Evolutionary conservation across 2,888 invertebrate species (phyloP), one percentile per base, ranked within the genome.

Genomic region (Folsomia manolachei): DNA sequence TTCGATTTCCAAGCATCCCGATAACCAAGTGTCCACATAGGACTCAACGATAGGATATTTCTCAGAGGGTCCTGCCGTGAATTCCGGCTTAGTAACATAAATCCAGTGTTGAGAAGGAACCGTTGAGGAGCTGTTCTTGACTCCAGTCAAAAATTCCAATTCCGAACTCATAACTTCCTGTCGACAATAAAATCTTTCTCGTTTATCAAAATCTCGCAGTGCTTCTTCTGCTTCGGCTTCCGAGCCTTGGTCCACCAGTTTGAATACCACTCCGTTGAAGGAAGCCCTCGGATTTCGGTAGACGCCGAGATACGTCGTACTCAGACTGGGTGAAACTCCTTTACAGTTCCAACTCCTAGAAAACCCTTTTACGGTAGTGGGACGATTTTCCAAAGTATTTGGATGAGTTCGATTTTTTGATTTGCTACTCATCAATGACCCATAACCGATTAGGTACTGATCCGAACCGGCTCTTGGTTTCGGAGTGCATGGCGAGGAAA

Each of bases 381-480:
- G 78, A 14, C 75, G 27, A 39, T 56, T 76, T 67, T 74, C 73
- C 9, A 72, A 70, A 11, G 78, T 74, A 18, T 72, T 73, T 21
- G 74, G 69, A 67, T 72, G 61, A 7, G 75, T 74, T 61, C 70
- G 52, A 24, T 71, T 67, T 65, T 78, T 78, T 11, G 76, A 74
- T 26, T 64, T 73, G 1, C 26, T 62, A 53, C 75, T 64, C 72
- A 78, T 78, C n/a, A 78, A 65, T 21, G 74, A 74, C 0, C 78
- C 78, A 61, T 78, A 78, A 9, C 78, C 78, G 18, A 76, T 69
- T 1, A 78, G 61, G 62, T 71, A 75, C 53, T 78, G 77, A 14
- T 39, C 39, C 18, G 52, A 21, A 2, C 69, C 72, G 18, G 23
- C 27, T 1, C 72, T 25, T 1, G 71, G 69, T 25, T 53, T 2